Evolutionary conservation across 2,888 invertebrate species (phyloP).

Genomic region (Thymelicus sylvestris): DNA sequence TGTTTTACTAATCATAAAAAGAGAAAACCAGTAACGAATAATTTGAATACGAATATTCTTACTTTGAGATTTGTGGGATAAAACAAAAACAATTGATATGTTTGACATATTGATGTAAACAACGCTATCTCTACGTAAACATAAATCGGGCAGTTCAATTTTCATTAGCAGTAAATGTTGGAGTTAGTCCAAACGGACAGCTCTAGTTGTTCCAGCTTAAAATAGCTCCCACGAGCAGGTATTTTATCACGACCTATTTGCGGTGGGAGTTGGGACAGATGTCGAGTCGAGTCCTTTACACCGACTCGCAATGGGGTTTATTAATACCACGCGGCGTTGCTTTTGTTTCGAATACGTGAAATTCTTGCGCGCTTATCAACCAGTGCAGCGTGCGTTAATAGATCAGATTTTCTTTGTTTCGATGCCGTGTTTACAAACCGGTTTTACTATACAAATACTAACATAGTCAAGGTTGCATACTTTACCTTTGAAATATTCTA

Average conservation of each 20-base stretch:
- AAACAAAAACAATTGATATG: neutral
- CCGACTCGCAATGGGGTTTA: constrained; percentile 32
- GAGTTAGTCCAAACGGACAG: constrained; percentile 74
- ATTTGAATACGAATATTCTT: no score
- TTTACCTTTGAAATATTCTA: constrained; percentile 1
- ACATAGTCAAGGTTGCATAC: neutral
- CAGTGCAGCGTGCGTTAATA: neutral
- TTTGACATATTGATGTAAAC: neutral
- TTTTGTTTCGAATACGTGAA: constrained; percentile 21
- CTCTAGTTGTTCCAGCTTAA: constrained; percentile 69
- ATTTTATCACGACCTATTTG: constrained; percentile 70
- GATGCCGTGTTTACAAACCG: constrained; percentile 19
- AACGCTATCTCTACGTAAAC: constrained; percentile 38
- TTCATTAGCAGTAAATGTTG: constrained; percentile 60
- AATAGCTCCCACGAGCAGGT: constrained; percentile 64
- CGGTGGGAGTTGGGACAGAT: constrained; percentile 60
- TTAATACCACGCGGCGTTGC: constrained; percentile 17
- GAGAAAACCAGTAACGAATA: no score
- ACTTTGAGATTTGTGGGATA: no score
- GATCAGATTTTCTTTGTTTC: constrained; percentile 22
- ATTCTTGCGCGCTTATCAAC: constrained; percentile 25
- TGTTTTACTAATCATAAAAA: no score
- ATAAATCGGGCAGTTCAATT: constrained; percentile 45
- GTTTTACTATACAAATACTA: constrained; percentile 5
- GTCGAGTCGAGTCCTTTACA: constrained; percentile 49